A percentile compares a stretch with the other conserved stretches of the same genome.
These are phyloP conservation scores for human (Homo sapiens) DNA, from an alignment of 2,113 vertebrate genomes.

Conservation along the genomic window DNA sequence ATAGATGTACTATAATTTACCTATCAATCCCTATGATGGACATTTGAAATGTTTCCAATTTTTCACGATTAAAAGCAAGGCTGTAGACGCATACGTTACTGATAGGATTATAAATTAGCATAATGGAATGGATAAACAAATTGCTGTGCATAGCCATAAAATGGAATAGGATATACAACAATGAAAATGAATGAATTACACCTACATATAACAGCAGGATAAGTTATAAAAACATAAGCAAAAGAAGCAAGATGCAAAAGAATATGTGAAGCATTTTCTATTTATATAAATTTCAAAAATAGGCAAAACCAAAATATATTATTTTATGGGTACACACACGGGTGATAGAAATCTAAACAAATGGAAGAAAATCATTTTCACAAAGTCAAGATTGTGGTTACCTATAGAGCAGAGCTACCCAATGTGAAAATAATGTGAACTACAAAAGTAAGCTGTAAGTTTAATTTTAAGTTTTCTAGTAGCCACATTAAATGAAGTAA, in stretches of 20 bases:
- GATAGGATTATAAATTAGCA: not conserved
- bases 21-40: not conserved
- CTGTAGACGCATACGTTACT: not conserved
- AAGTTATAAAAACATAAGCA: not conserved
- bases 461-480: not conserved
- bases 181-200: slow-evolving; percentile 3
- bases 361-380: not conserved
- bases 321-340: not conserved
- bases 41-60: not conserved
- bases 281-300: slow-evolving; percentile 9
- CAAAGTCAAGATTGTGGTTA: not conserved
- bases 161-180: not conserved
- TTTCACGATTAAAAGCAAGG: slow-evolving; percentile 10
- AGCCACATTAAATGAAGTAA: not conserved
- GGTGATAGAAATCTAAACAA: not conserved
- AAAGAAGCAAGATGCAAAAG: slow-evolving; percentile 1
- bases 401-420: not conserved
- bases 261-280: not conserved
- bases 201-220: not conserved
- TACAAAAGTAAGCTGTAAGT: not conserved
- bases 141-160: not conserved
- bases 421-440: not conserved
- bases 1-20: not conserved
- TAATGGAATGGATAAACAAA: not conserved
- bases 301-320: not conserved